Conservation (phyloP, 1,140 invertebrate genomes). For the Leptoteleia sp. region DNA sequence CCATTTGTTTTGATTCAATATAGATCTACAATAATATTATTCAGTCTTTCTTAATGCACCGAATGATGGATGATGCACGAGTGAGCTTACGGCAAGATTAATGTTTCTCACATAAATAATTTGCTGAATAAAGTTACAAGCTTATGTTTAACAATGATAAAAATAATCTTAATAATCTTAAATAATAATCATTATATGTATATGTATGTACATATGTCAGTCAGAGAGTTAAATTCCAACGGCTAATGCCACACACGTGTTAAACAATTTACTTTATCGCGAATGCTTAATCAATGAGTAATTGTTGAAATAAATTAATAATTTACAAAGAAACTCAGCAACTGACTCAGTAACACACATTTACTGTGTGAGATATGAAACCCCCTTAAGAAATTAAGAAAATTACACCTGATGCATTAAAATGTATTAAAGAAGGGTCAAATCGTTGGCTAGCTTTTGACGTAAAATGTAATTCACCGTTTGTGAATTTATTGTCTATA, state of each 20-base stretch:
- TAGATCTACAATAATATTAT: slow-evolving; percentile 29
- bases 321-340: no score
- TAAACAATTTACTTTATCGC: slow-evolving; percentile 1
- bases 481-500: no score
- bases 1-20: slow-evolving; percentile 32
- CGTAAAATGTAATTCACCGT: no score
- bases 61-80: slow-evolving; percentile 35
- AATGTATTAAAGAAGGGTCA: no score
- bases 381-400: no score
- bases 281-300: slow-evolving; percentile 1
- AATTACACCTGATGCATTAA: no score
- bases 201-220: slow-evolving; percentile 14
- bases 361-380: no score
- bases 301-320: no score
- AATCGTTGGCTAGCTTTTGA: no score
- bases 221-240: slow-evolving; percentile 9
- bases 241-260: slow-evolving; percentile 1
- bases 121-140: slow-evolving; percentile 9
- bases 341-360: no score
- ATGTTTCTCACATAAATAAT: slow-evolving; percentile 35
- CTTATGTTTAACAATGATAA: slow-evolving; percentile 15
- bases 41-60: slow-evolving; percentile 17
- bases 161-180: slow-evolving; percentile 38
- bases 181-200: slow-evolving; percentile 6
- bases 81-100: slow-evolving; percentile 33